phyloP scores from a whole-genome alignment of 2,888 invertebrate genomes.

The Cyrtodaria siliqua region DNA sequence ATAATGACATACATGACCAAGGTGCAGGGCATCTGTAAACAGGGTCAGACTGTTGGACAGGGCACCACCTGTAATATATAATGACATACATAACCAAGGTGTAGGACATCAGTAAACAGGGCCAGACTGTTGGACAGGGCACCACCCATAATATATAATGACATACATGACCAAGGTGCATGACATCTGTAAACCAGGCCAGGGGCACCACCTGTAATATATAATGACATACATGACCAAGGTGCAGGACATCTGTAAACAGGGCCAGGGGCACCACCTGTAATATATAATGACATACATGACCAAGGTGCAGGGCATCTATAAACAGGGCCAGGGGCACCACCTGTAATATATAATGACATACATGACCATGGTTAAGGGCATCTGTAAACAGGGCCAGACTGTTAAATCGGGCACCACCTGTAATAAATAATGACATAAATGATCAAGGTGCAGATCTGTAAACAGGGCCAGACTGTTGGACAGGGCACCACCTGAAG shows the following conservation, averaged over 20 bases:
- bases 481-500: conserved; percentile 91
- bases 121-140: conserved; percentile 91
- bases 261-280: conserved; percentile 92
- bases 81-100: conserved; percentile 90
- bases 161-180: too few species aligned
- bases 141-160: conserved; percentile 89
- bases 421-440: conserved; percentile 86
- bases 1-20: conserved; percentile 88
- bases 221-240: conserved; percentile 88
- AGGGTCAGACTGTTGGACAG: conserved; percentile 92
- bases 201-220: conserved; percentile 90
- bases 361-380: conserved; percentile 92
- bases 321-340: conserved; percentile 94
- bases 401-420: conserved; percentile 91
- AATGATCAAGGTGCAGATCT: too few species aligned
- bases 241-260: conserved; percentile 99
- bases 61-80: conserved; percentile 89
- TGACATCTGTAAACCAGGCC: conserved; percentile 97
- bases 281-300: conserved; percentile 33
- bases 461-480: conserved; percentile 92
- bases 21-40: conserved; percentile 99
- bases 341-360: conserved; percentile 88
- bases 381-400: conserved; percentile 97
- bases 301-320: conserved; percentile 88
- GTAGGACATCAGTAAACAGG: conserved; percentile 98